Base-by-base conservation (phyloP, 2,797 vertebrate species). In the Ambastaia sidthimunki region DNA sequence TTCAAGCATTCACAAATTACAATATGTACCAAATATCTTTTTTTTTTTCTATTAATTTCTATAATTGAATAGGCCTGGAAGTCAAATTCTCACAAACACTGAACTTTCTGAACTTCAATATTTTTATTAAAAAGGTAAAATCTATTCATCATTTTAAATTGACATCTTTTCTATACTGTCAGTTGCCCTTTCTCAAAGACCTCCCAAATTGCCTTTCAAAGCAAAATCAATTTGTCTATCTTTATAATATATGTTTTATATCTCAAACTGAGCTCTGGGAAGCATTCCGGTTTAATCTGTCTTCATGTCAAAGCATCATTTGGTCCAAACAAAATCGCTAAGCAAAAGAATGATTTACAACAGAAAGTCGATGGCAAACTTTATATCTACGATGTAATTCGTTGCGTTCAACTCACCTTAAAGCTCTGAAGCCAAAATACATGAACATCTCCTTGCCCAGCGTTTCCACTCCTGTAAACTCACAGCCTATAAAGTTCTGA, bases 361-460 rank as follows among this genome's bases (percentile, higher is more conserved):
- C 19, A 66, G 25, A 50, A 31, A 62, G n/a, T 62, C 25, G 2
- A 25, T 11, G 3, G 6, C 13, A 28, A 12, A 31, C 13, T 28
- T 60, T 28, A 28, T 9, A 60, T 41, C 7, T 55, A 1, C 9
- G 7, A 7, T 41, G 37, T 41, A 41, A 41, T 41, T 41, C 23
- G 7, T 44, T 47, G 71, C 0, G 37, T 9, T 55, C 21, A 9
- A 74, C 89, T 92, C 93, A 98, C 98, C 96, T 93, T 77, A 99
- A 88, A 77, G 96, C 93, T 87, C 86, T 95, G 7, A 85, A 37
- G 73, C 95, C 97, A 85, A 98, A 99, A 89, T 94, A 96, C 89
- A 98, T 77, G 85, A 98, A 98, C 50, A 98, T 94, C 76, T 99
- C 97, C 79, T 98, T 99, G 57, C 98, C 98, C 82, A 98, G 80